Conservation (phyloP, 1,140 invertebrate genomes). For the Drosophila triauraria region DNA sequence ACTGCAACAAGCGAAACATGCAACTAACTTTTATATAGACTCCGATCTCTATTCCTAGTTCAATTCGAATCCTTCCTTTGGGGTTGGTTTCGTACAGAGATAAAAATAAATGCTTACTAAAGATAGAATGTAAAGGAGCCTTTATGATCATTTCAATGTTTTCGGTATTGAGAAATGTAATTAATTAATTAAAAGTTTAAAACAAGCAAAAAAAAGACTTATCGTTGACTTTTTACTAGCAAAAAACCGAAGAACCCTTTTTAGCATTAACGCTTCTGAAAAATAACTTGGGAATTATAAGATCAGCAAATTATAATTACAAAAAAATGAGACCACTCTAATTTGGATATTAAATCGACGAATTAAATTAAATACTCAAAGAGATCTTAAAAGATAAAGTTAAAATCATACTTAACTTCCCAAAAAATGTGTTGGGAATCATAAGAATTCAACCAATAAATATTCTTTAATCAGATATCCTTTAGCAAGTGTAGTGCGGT, state of each 20-base stretch:
- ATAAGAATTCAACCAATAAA: too few relatives aligned
- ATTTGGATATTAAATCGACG: too few relatives aligned
- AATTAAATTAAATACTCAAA: too few relatives aligned
- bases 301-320: fast-evolving
- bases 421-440: background rate
- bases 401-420: too few relatives aligned
- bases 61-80: conserved; percentile 26
- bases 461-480: background rate
- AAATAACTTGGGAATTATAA: background rate
- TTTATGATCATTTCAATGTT: too few relatives aligned
- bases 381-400: too few relatives aligned
- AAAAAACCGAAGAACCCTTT: too few relatives aligned
- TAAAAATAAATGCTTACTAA: background rate
- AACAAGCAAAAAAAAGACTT: too few relatives aligned
- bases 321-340: too few relatives aligned
- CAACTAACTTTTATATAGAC: conserved; percentile 49
- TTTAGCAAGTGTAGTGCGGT: conserved; percentile 16
- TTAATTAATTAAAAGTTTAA: background rate
- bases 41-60: conserved; percentile 50
- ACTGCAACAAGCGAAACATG: conserved; percentile 69
- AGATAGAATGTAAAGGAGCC: too few relatives aligned
- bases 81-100: conserved; percentile 30
- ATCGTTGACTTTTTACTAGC: too few relatives aligned
- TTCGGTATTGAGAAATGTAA: background rate
- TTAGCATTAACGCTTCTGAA: too few relatives aligned